phyloP scores from a whole-genome alignment of 1,140 invertebrate genomes.

The Caenorhabditis briggsae region DNA sequence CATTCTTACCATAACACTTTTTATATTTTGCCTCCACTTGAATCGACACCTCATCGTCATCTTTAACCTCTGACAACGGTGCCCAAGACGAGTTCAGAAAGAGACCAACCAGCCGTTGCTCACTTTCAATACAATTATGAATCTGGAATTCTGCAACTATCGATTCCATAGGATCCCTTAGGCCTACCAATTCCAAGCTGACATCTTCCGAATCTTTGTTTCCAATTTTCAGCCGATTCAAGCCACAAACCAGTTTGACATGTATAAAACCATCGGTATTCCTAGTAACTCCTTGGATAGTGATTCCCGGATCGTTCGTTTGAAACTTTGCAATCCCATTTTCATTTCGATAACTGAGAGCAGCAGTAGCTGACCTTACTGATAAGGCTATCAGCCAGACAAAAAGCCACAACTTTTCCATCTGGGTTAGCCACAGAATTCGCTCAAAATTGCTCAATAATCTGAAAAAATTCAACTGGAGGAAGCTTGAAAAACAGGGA shows the following conservation, averaged over 20 bases:
- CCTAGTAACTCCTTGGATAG: slow-evolving; percentile 9
- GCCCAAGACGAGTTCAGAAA: slow-evolving; percentile 24
- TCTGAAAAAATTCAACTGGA: neutral
- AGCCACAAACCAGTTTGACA: neutral
- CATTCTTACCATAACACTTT: neutral
- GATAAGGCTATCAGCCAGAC: neutral
- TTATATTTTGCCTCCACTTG: slow-evolving; percentile 16
- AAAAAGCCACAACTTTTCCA: neutral
- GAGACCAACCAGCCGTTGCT: neutral
- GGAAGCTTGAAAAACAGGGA: neutral
- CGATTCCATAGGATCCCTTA: neutral
- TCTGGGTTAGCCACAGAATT: neutral
- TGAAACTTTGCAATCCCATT: slow-evolving; percentile 14
- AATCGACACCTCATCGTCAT: slow-evolving; percentile 25
- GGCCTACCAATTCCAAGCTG: slow-evolving; percentile 15
- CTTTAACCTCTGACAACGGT: neutral
- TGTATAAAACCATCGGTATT: neutral
- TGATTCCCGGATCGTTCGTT: neutral
- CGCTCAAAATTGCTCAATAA: neutral
- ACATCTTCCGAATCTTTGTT: neutral
- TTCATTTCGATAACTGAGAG: neutral
- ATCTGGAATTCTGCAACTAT: neutral
- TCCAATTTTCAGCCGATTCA: slow-evolving; percentile 3
- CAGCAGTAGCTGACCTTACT: neutral
- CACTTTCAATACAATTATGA: slow-evolving; percentile 1